Conservation (phyloP, 2,113 vertebrate genomes). For the Notothenia rossii region DNA sequence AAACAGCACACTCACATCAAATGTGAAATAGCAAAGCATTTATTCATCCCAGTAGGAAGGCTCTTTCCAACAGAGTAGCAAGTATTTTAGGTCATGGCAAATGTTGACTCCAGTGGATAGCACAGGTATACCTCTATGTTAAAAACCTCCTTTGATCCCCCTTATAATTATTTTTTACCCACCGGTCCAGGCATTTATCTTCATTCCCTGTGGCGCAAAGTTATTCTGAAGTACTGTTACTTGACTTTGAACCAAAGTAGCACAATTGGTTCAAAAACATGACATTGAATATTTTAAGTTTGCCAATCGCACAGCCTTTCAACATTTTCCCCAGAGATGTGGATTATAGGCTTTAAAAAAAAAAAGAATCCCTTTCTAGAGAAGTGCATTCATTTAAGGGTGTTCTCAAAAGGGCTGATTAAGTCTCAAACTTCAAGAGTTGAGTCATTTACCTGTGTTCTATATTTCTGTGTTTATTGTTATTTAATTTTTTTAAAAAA, state of each 20-base stretch:
- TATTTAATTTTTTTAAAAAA: no score
- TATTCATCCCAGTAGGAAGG: constrained; percentile 8
- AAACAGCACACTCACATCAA: not conserved
- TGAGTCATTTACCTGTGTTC: constrained; percentile 28
- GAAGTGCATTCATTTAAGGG: constrained; percentile 62
- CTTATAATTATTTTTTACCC: constrained; percentile 43
- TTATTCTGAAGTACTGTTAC: constrained; percentile 62
- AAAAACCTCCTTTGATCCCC: constrained; percentile 66
- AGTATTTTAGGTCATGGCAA: constrained; percentile 21
- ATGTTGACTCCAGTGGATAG: constrained; percentile 24
- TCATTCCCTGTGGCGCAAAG: constrained; percentile 54
- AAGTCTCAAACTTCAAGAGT: constrained; percentile 32
- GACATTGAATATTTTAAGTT: constrained; percentile 75
- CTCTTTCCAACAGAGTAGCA: constrained; percentile 9
- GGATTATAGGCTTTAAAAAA: constrained; percentile 73
- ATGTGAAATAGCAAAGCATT: constrained; percentile 7
- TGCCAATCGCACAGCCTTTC: constrained; percentile 65
- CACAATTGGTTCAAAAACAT: constrained; percentile 60
- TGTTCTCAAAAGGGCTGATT: constrained; percentile 39
- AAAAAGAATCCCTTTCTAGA: constrained; percentile 42
- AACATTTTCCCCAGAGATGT: constrained; percentile 71
- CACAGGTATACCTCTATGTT: constrained; percentile 50
- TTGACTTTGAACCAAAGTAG: constrained; percentile 73
- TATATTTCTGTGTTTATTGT: constrained; percentile 11
- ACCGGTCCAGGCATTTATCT: constrained; percentile 53